Evolutionary conservation across 2,113 vertebrate genomes (phyloP).

Genomic region (Oreochromis tanganicae): DNA sequence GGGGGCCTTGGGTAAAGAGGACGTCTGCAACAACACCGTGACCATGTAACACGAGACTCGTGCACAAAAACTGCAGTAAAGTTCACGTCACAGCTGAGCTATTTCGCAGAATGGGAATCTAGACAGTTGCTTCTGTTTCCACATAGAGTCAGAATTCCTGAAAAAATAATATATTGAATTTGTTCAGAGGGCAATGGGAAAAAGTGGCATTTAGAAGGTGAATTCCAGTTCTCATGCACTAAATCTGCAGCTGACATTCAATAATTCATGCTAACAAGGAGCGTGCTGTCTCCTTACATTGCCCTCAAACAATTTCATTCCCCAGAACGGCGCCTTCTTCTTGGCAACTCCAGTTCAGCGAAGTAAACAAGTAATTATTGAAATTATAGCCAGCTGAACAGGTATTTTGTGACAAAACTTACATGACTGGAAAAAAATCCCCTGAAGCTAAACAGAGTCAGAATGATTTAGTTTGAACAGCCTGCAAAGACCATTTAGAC

Average conservation of each 20-base stretch:
- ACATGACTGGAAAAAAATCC: not conserved
- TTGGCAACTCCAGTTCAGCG: not conserved
- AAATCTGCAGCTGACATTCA: not conserved
- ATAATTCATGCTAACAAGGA: slow-evolving; percentile 17
- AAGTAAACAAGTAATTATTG: not conserved
- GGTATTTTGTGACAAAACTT: not conserved
- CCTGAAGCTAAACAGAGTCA: not conserved
- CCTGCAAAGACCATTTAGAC: not conserved
- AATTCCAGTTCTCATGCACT: not conserved
- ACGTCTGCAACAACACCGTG: not conserved
- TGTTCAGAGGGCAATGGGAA: not conserved
- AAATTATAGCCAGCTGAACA: not conserved
- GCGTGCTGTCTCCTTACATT: not conserved
- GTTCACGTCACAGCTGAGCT: not conserved
- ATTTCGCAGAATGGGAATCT: not conserved
- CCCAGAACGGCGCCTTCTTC: not conserved
- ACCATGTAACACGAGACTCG: not conserved
- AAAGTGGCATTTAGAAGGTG: not conserved
- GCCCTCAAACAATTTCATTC: not conserved
- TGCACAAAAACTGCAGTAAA: not conserved
- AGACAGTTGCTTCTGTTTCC: not conserved
- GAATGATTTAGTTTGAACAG: not conserved
- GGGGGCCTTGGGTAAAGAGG: not conserved
- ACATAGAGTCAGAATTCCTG: not conserved
- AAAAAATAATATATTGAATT: not conserved